phyloP scores from a whole-genome alignment of 2,113 vertebrate genomes.

The Sminthopsis crassicaudata region DNA sequence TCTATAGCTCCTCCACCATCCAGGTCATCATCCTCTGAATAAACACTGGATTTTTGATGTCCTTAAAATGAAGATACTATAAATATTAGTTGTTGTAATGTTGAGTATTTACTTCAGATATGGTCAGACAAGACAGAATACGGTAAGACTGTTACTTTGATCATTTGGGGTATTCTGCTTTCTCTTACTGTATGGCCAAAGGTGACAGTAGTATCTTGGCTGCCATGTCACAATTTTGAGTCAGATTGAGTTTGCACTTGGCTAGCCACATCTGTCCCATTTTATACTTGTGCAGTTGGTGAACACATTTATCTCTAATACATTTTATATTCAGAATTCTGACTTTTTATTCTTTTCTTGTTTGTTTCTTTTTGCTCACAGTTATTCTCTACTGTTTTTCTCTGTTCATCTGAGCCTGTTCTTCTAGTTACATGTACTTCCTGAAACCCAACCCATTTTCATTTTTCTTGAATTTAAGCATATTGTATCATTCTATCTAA shows the following conservation, averaged over 20 bases:
- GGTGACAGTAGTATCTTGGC: not conserved
- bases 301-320: not conserved
- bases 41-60: not conserved
- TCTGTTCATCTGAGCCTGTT: not conserved
- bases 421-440: not conserved
- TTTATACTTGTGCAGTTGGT: not conserved
- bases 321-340: not conserved
- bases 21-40: not conserved
- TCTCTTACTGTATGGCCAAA: not conserved
- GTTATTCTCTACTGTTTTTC: not conserved
- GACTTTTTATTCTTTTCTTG: not conserved
- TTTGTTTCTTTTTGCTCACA: not conserved
- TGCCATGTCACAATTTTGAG: not conserved
- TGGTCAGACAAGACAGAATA: not conserved
- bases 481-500: not conserved
- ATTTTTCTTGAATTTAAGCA: not conserved
- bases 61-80: not conserved
- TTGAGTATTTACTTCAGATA: not conserved
- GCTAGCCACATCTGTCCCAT: not conserved
- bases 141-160: not conserved
- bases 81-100: not conserved
- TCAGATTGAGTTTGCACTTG: not conserved
- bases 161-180: not conserved
- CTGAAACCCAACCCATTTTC: not conserved
- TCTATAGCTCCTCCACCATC: not conserved